These are phyloP conservation scores for Drosophila pegasa DNA, from an alignment of 2,888 invertebrate genomes.

Conservation along the genomic window DNA sequence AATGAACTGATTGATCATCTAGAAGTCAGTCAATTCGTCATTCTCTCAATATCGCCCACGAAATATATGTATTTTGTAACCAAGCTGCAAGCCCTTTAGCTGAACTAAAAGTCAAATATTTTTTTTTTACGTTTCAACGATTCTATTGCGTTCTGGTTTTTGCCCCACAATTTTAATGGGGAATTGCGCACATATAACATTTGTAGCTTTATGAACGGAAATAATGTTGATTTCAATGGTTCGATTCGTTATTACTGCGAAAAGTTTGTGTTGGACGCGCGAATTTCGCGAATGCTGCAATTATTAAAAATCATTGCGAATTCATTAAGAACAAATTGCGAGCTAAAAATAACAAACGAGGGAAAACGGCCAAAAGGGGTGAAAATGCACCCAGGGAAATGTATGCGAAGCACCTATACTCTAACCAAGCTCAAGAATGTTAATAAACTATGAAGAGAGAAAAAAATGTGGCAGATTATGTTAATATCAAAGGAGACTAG, in stretches of 20 bases:
- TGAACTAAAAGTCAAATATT: too few relatives aligned
- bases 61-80: too few relatives aligned
- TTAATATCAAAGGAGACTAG: conserved; percentile 7
- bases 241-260: conserved; percentile 16
- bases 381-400: background rate
- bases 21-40: too few relatives aligned
- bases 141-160: background rate
- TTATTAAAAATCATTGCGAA: conserved; percentile 63
- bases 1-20: too few relatives aligned
- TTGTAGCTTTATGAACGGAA: background rate
- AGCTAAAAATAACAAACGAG: conserved; percentile 52
- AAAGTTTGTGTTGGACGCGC: conserved; percentile 21
- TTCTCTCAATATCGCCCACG: too few relatives aligned
- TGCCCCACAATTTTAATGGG: background rate
- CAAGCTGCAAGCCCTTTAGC: too few relatives aligned
- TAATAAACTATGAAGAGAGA: background rate
- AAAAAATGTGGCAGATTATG: conserved; percentile 22
- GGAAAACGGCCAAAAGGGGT: conserved; percentile 23
- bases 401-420: conserved; percentile 19
- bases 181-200: background rate
- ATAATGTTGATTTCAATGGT: conserved; percentile 2
- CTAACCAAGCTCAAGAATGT: conserved; percentile 10
- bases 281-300: conserved; percentile 34
- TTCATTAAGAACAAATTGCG: conserved; percentile 43
- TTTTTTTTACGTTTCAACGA: too few relatives aligned